Base-by-base conservation (phyloP, 2,113 vertebrate genomes). In the Micronycteris hirsuta region DNA sequence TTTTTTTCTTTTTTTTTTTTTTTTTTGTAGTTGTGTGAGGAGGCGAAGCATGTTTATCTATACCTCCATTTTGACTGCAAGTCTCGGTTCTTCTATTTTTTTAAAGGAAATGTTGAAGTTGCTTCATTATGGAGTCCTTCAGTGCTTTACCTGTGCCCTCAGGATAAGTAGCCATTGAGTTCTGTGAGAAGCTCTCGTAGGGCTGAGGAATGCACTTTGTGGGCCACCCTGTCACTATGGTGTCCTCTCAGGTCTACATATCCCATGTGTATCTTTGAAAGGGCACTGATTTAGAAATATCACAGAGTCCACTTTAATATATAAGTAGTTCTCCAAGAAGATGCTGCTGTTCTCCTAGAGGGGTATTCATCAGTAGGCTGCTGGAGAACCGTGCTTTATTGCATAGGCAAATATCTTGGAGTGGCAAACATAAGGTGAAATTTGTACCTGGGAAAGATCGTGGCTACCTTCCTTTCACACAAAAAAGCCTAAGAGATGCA, bases 191-290 rank as follows among this genome's bases (percentile, higher is more conserved):
- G 24, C 58, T 61, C 54, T 0, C 0, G 8, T 13, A 19, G 4
- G 14, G 14, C 4, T 0, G 22, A 33, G 0, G 3, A 3, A 0
- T 12, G 1, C 4, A 2, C 24, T 17, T 36, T 1, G 3, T 0
- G 0, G 0, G 14, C 22, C 9, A 1, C 13, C 16, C 22, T 38
- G 10, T 8, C 38, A 3, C 15, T 8, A 4, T 0, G 9, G 38
- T 7, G 0, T 28, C 28, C 43, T n/a, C 26, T 61, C 26, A 28
- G 58, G 58, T 61, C 26, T 61, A 61, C 11, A 31, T 61, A 14
- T 28, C 11, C 58, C 58, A 31, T 61, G 12, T 61, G 26, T 5
- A 31, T 61, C 26, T 94, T 73, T 81, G 68, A 33, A 91, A 93
- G n/a, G 63, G 4, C 33, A 67, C 6, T 47, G 68, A 47, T 77